Evolutionary conservation across 1,140 invertebrate genomes (phyloP), one percentile per base, ranked within the genome.

Genomic region (Diorhabda elongata): DNA sequence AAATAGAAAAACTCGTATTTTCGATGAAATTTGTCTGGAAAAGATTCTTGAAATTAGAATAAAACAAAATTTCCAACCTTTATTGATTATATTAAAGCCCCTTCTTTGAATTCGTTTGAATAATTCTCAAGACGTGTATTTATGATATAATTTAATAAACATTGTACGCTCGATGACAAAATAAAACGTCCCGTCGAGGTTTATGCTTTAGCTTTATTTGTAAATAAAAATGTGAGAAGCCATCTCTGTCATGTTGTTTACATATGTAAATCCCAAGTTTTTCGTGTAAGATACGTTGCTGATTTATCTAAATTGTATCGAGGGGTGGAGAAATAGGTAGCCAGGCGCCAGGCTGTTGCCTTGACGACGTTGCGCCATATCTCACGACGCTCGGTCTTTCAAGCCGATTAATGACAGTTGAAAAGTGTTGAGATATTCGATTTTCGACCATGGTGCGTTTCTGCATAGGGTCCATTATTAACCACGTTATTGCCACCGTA

Each of bases 201-300:
- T 26, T 26, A 26, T 26, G 26, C 0, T 26, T 1, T 1, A 26
- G 58, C 5, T 65, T 68, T 65, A 69, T 71, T 71, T 71, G 63
- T 59, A 71, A 63, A 71, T 66, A 68, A 68, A 66, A 71, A 71
- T 71, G 66, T 62, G 70, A 58, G 68, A 68, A 68, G 66, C 67
- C 64, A 70, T 63, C 64, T 67, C 69, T 74, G 69, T 70, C 69
- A 64, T 72, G 69, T 75, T 75, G 69, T 74, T 66, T 73, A 72
- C 72, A 75, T 71, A 75, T 75, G 74, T 75, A 75, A 74, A 75
- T 74, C 74, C 69, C 61, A 63, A 71, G 71, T 75, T 75, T 73
- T 73, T 73, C 63, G 70, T 65, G 72, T 71, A 74, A 74, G 73
- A 76, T 74, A 75, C 70, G 73, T 64, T 66, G 69, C 71, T 73